Conservation (phyloP, 1,140 invertebrate species). For the Cecropterus lyciades region DNA sequence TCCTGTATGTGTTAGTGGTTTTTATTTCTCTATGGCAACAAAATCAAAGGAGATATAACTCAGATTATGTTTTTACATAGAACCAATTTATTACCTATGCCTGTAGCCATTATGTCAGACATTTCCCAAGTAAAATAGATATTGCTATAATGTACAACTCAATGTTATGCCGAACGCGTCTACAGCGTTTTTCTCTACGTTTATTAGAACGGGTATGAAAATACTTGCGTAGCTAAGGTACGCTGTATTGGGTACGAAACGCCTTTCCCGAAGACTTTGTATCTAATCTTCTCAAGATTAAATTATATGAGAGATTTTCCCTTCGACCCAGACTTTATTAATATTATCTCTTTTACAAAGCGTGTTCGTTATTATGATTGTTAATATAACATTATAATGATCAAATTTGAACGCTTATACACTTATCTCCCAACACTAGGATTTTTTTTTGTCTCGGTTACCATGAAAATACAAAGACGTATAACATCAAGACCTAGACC, state of each 20-base stretch:
- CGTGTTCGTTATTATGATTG: too few species aligned
- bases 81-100: too few species aligned
- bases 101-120: not conserved
- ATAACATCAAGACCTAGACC: too few species aligned
- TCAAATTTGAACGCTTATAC: too few species aligned
- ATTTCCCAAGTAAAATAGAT: not conserved
- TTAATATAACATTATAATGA: too few species aligned
- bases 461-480: too few species aligned
- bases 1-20: too few species aligned
- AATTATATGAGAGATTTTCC: not conserved
- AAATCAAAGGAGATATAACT: too few species aligned
- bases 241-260: not conserved
- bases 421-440: too few species aligned
- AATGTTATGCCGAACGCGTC: constrained; percentile 2
- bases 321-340: not conserved
- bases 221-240: not conserved
- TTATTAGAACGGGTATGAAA: not conserved
- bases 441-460: too few species aligned
- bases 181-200: not conserved
- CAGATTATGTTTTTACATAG: too few species aligned
- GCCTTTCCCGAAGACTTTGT: constrained; percentile 1
- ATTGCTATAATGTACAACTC: not conserved
- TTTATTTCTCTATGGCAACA: too few species aligned
- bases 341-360: not conserved
- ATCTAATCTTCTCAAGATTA: constrained; percentile 3